Base-by-base conservation (phyloP, 2,797 vertebrate species). In the Ambastaia sidthimunki region DNA sequence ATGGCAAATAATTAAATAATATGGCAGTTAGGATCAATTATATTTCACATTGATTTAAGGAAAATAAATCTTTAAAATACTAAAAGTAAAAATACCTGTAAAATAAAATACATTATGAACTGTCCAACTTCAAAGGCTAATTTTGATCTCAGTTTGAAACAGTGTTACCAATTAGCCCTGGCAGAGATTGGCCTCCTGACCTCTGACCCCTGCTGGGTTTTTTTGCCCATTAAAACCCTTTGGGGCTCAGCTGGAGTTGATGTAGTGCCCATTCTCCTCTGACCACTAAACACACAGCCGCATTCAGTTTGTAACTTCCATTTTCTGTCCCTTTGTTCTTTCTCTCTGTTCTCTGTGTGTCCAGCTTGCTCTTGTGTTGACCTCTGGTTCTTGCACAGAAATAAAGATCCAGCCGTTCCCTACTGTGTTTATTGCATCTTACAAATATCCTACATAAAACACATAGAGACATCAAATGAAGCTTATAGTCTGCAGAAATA, bases 151-250 rank as follows among this genome's bases (percentile, higher is more conserved):
- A 85, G 86, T 90, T 90, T 92, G 91, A 94, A 93, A 34, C 87
- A 90, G 87, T 91, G 93, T 93, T 93, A 92, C 93, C 95, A 97
- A 96, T 98, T 97, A 97, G 95, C 93, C 94, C 85, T 87, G 94
- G 91, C 87, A 84, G 89, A 89, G 92, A 87, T 92, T 89, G 92
- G 94, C 95, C 96, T 94, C 88, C 57, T 95, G 97, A 98, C 97
- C 97, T 93, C 94, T 95, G 94, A 94, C 90, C 94, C 97, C 96
- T 87, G 95, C 97, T 95, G 96, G 92, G 96, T 89, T 91, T 90
- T 91, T 94, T 93, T 93, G 96, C 94, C 95, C 94, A 95, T 96
- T 95, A 94, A 57, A 66, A 93, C 95, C 93, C 95, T 92, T 93
- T 86, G 87, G 95, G 93, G 92, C 96, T 91, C 96, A 92, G 96